Conservation (phyloP, 2,888 invertebrate genomes). For the Tinea trinotella region DNA sequence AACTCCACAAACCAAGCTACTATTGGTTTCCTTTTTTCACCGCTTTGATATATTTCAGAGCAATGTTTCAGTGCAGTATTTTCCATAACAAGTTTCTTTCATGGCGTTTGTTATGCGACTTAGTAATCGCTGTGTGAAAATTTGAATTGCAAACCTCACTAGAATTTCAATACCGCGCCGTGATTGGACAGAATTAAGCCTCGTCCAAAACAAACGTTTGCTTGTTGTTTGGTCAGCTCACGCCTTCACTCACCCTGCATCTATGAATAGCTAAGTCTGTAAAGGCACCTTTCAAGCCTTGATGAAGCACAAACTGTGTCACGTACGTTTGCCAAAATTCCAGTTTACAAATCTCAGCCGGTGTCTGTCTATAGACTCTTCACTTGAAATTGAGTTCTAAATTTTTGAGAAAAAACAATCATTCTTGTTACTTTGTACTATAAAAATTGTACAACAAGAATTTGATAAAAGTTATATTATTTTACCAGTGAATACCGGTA, state of each 20-base stretch:
- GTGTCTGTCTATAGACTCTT: slow-evolving; percentile 8
- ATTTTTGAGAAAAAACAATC: too few relatives aligned
- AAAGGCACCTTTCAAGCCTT: slow-evolving; percentile 26
- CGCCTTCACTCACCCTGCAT: slow-evolving; percentile 6
- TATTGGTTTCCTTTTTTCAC: not conserved
- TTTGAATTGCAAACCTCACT: slow-evolving; percentile 8
- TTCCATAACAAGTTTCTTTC: not conserved
- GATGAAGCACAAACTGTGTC: slow-evolving; percentile 69
- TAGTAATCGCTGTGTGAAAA: slow-evolving; percentile 4
- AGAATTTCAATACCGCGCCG: slow-evolving; percentile 4
- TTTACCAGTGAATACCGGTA: too few relatives aligned
- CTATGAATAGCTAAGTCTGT: slow-evolving; percentile 10
- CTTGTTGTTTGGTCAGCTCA: slow-evolving; percentile 12
- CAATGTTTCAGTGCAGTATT: not conserved
- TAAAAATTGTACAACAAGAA: too few relatives aligned
- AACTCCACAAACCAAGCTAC: not conserved
- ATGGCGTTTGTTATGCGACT: slow-evolving; percentile 4
- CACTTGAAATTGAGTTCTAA: not conserved
- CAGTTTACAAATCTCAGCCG: slow-evolving; percentile 16
- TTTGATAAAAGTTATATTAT: too few relatives aligned
- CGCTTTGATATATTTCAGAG: too few relatives aligned
- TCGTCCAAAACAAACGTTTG: slow-evolving; percentile 13
- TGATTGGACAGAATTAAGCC: slow-evolving; percentile 9
- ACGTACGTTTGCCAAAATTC: slow-evolving; percentile 54
- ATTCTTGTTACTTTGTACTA: not conserved